Evolutionary conservation across 2,888 invertebrate species (phyloP).

Genomic region (Terebella lapidaria): DNA sequence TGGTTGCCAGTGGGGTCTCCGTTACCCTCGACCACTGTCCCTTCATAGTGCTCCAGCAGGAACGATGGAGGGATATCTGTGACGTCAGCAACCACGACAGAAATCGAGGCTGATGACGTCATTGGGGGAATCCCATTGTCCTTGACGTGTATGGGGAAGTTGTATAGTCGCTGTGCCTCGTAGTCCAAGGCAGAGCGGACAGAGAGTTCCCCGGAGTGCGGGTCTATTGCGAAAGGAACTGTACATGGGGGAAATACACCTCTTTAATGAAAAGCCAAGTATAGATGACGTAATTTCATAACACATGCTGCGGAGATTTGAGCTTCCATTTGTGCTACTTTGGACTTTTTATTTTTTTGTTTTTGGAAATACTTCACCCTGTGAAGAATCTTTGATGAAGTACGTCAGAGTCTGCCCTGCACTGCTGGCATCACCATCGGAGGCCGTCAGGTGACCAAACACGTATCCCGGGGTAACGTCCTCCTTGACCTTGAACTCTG

Average conservation of each 20-base stretch:
- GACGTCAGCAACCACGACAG: constrained; percentile 20
- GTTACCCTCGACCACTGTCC: constrained; percentile 21
- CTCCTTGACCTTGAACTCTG: constrained; percentile 15
- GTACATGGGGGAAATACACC: not conserved
- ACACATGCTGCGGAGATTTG: no score
- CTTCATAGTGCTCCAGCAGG: constrained; percentile 12
- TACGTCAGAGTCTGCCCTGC: no score
- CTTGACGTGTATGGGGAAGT: constrained; percentile 19
- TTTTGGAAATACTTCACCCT: no score
- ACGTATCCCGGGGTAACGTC: no score
- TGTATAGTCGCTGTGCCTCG: constrained; percentile 10
- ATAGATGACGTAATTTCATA: no score
- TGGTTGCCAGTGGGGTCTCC: constrained; percentile 11
- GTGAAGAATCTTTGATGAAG: no score
- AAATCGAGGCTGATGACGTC: constrained; percentile 17
- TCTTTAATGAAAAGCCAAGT: not conserved
- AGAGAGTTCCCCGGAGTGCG: constrained; percentile 8
- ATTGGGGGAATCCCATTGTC: constrained; percentile 23
- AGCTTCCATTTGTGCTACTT: no score
- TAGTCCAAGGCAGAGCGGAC: constrained; percentile 17
- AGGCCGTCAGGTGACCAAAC: no score
- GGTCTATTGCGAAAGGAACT: constrained; percentile 2
- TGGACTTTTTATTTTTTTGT: no score
- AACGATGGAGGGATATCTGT: constrained; percentile 25
- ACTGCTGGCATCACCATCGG: no score